phyloP scores from a whole-genome alignment of 2,113 vertebrate species.

The Myiopsitta monachus region DNA sequence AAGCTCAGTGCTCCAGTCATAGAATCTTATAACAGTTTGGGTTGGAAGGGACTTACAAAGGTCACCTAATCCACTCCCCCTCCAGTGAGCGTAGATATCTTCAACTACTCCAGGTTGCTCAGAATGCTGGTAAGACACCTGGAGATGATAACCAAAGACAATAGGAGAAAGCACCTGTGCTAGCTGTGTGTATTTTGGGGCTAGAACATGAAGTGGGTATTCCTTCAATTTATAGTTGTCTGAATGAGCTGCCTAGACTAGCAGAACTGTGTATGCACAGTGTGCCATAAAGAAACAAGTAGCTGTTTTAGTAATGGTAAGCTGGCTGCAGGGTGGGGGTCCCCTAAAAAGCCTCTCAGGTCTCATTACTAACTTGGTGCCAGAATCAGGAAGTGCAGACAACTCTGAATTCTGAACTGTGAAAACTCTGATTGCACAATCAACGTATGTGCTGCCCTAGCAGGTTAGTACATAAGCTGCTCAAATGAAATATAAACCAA shows the following conservation, averaged over 20 bases:
- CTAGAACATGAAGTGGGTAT: not conserved
- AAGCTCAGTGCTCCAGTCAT: not conserved
- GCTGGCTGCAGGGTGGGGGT: not conserved
- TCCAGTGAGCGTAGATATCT: not conserved
- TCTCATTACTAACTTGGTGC: not conserved
- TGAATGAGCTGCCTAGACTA: not conserved
- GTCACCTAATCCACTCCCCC: not conserved
- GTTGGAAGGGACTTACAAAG: not conserved
- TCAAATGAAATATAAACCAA: not conserved
- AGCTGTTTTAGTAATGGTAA: not conserved
- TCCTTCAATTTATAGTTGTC: not conserved
- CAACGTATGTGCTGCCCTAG: not conserved
- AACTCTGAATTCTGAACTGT: not conserved
- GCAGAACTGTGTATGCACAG: accelerated
- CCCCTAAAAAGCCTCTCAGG: not conserved
- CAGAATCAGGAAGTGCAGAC: not conserved
- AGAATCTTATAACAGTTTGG: not conserved
- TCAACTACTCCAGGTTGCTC: not conserved
- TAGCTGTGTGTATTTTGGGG: not conserved
- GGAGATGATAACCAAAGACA: not conserved
- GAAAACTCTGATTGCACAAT: not conserved
- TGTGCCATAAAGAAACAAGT: accelerated
- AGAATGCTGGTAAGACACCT: not conserved
- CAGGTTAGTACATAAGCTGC: not conserved
- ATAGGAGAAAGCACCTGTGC: not conserved